Evolutionary conservation across 2,113 vertebrate species (phyloP), one percentile per base, ranked within the genome.

Genomic region (Lepidothrix coronata): DNA sequence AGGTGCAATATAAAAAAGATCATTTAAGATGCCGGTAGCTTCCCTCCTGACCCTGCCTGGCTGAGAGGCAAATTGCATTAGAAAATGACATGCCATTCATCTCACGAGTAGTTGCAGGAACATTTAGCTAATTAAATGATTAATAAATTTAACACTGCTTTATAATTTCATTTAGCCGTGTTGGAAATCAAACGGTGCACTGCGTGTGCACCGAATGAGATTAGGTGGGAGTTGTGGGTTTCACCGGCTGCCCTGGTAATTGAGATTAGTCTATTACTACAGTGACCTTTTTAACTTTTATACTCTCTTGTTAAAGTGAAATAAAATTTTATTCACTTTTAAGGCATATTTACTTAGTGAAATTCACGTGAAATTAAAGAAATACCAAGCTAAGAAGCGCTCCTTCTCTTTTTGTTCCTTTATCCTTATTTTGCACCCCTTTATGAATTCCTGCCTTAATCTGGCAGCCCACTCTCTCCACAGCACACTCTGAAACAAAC

Each of bases 61-160:
- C 98, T 98, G 98, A 96, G 97, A 98, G 98, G 98, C 98, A 99
- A 99, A 99, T 99, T 99, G 98, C 98, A 99, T 99, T 99, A 99
- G 98, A 98, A 98, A 98, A 99, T 99, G 98, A 98, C 98, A 99
- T 98, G 98, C 98, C 98, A 99, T 99, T 99, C 98, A 99, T 99
- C 98, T 99, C 98, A 92, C 96, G 97, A 98, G 98, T 98, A 99
- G 98, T 99, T 98, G 98, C 98, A 99, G 98, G 99, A 99, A 99
- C 99, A 99, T 99, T 99, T 99, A 99, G 98, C 98, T 99, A 99
- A 99, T 99, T 99, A 99, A 99, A 99, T 99, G 99, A 99, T 99
- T 99, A 99, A 99, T 99, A 99, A 98, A 98, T 99, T 99, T 99
- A 99, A 99, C 99, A 99, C 99, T 98, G 99, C 99, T 99, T 99